These are phyloP conservation scores for Muschampia plurimacula DNA, from an alignment of 2,888 invertebrate genomes.

Conservation along the genomic window DNA sequence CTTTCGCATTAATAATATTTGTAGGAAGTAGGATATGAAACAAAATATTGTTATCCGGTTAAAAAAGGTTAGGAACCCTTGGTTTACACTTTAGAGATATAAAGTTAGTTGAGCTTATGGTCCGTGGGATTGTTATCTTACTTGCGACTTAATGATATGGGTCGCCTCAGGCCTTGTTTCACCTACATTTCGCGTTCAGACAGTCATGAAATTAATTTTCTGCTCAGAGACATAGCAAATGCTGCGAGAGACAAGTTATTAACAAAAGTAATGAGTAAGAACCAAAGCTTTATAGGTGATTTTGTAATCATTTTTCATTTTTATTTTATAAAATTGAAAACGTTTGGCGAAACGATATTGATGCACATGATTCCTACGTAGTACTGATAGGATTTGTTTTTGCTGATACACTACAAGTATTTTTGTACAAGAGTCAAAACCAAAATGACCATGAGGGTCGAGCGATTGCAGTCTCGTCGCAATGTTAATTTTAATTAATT, in stretches of 20 bases:
- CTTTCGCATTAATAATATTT: too few relatives aligned
- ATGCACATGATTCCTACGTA: too few relatives aligned
- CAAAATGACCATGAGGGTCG: too few relatives aligned
- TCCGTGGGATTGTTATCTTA: constrained; percentile 31
- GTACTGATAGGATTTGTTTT: too few relatives aligned
- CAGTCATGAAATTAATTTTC: constrained; percentile 13
- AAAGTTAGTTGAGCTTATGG: constrained; percentile 22
- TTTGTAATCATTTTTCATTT: too few relatives aligned
- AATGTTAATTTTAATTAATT: too few relatives aligned
- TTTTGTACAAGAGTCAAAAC: too few relatives aligned
- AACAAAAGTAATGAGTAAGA: background rate
- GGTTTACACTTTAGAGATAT: constrained; percentile 18
- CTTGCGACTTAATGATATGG: constrained; percentile 28
- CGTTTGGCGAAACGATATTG: too few relatives aligned
- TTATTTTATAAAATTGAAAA: too few relatives aligned
- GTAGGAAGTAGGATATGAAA: too few relatives aligned
- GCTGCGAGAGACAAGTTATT: constrained; percentile 1
- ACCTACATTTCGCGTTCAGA: constrained; percentile 12
- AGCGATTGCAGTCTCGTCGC: too few relatives aligned
- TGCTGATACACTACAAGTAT: too few relatives aligned
- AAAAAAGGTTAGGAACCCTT: background rate
- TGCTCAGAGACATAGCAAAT: constrained; percentile 8
- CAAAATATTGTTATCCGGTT: background rate
- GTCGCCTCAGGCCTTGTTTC: constrained; percentile 4
- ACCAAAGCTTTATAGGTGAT: background rate